Base-by-base conservation (phyloP, 2,888 invertebrate species). In the Ferrisia virgata region DNA sequence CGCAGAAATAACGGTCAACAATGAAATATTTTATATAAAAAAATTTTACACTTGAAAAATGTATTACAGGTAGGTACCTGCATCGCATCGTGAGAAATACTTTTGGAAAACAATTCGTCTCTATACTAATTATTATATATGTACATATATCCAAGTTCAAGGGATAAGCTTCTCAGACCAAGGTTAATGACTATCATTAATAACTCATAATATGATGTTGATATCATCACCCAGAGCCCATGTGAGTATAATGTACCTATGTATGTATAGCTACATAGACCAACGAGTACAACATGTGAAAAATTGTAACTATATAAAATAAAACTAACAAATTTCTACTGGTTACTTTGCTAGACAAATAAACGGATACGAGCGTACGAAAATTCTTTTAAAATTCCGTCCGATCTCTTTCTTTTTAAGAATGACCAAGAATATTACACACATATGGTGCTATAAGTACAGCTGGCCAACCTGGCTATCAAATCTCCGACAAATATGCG, bases 101-200 rank as follows among this genome's bases (percentile, higher is more conserved):
- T 76, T 76, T 76, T 18, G 72, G 72, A 76, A 36, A 76, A 76
- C 72, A 76, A 36, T 76, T 15, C 36, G 18, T 64, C 36, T 15
- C 18, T 36, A 36, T 18, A 36, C 36, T 76, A 76, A 76, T 76
- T 76, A 36, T 15, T n/a, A n/a, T n/a, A n/a, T n/a, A n/a, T n/a
- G n/a, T n/a, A n/a, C n/a, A n/a, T n/a, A n/a, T n/a, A n/a, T n/a
- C n/a, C n/a, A 76, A 76, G 72, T 76, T 76, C 72, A 76, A 76
- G n/a, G 72, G 33, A 36, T 76, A 18, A 33, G 6, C 8, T 76
- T 76, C 72, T 36, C 72, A 76, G 72, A 76, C 33, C 36, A 76
- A 76, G 72, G 72, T 76, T 76, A 76, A 76, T 76, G 72, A 76
- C 72, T 36, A 36, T 76, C 72, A 76, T 76, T 76, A 76, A 76